phyloP scores from a whole-genome alignment of 2,113 vertebrate species.

The Pithys albifrons region DNA sequence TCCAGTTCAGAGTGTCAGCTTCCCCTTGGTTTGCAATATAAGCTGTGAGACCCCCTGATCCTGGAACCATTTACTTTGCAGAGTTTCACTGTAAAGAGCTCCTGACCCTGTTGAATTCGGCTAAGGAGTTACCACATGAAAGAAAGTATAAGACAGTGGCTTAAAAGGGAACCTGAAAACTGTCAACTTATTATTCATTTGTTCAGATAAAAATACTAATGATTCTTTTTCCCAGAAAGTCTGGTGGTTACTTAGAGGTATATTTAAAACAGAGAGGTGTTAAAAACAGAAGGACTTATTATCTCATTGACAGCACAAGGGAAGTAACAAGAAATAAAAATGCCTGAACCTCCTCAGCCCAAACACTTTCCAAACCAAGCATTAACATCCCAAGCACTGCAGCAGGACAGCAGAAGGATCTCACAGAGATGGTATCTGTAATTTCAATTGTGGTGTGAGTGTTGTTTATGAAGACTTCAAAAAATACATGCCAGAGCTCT shows the following conservation, averaged over 20 bases:
- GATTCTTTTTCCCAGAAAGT: neutral
- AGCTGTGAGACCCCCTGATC: neutral
- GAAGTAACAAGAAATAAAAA: neutral
- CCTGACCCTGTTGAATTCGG: neutral
- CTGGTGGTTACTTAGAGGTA: neutral
- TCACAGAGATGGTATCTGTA: neutral
- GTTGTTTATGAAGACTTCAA: neutral
- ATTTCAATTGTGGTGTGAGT: neutral
- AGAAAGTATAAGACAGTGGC: neutral
- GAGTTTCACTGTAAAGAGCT: neutral
- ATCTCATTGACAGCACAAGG: neutral
- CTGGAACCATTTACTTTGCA: neutral
- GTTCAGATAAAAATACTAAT: neutral
- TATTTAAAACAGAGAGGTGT: neutral
- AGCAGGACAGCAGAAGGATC: neutral
- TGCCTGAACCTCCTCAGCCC: neutral
- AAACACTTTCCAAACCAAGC: neutral
- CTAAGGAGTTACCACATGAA: neutral
- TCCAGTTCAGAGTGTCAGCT: neutral
- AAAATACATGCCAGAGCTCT: neutral
- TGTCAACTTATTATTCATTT: neutral
- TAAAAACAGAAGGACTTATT: neutral
- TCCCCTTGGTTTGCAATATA: neutral
- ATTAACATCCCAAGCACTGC: neutral
- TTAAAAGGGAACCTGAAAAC: neutral